Evolutionary conservation across 2,113 vertebrate genomes (phyloP), one percentile per base, ranked within the genome.

Genomic region (Pteronura brasiliensis): DNA sequence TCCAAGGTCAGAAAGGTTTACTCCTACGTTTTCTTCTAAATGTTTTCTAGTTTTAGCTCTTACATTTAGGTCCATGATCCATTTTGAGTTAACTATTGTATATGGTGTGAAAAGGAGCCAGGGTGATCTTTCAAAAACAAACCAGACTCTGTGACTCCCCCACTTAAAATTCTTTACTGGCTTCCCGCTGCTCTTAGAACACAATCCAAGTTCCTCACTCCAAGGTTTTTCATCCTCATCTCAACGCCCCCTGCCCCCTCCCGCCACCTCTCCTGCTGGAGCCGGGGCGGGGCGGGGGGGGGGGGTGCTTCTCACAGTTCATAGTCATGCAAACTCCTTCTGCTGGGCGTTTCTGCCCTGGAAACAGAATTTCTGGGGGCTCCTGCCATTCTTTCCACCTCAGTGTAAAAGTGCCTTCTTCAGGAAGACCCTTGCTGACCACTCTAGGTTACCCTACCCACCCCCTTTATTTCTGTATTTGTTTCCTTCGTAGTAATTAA

Each of bases 211-310:
- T 49, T 52, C 61, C 79, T 93, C 72, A 5, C 10, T 47, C 12
- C 13, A 36, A 52, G 31, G 25, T 71, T 72, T 83, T 84, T n/a
- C 15, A 21, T 57, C 59, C 3, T 21, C 18, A 11, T 59, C 36
- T 47, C 39, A 15, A n/a, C 11, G 49, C 2, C 7, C 4, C 31
- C 3, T 11, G 8, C 25, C 17, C 25, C 55, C 55, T 15, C 55
- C 6, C 7, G 6, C 57, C 57, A 25, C 8, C 8, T 10, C 17
- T 20, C 23, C 44, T 29, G 18, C 86, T 71, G 18, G 13, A 47
- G 55, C 23, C 63, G 2, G 18, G 42, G 17, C 8, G 14, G 0
- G 0, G n/a, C n/a, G n/a, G 47, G 36, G 17, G 14, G 14, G 0
- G 0, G 39, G 44, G 13, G 0, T 0, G 47, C 42, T 88, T 65